phyloP scores from a whole-genome alignment of 2,888 invertebrate species.

The Margaritifera margaritifera region DNA sequence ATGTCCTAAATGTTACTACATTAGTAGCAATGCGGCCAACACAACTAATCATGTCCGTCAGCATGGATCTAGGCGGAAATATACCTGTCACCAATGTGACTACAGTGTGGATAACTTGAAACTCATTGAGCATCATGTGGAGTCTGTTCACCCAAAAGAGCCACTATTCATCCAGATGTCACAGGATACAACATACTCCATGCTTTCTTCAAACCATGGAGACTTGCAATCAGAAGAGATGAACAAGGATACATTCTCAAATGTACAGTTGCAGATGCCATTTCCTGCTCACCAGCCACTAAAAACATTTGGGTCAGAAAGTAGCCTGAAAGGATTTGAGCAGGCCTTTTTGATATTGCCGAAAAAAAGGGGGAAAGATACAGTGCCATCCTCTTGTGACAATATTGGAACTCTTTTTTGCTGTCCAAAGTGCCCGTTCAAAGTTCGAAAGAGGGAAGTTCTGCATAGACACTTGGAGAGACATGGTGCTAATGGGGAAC shows the following conservation, averaged over 20 bases:
- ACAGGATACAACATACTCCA: slow-evolving; percentile 13
- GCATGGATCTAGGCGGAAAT: slow-evolving; percentile 52
- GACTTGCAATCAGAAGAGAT: slow-evolving; percentile 27
- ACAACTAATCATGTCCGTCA: slow-evolving; percentile 54
- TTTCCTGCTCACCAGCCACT: too few relatives aligned
- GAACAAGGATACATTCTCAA: slow-evolving; percentile 6
- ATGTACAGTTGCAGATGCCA: too few relatives aligned
- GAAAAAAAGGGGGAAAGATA: too few relatives aligned
- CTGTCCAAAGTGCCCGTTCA: slow-evolving; percentile 51
- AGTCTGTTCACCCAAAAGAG: slow-evolving; percentile 47
- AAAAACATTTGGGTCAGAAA: too few relatives aligned
- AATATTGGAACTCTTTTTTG: slow-evolving; percentile 5
- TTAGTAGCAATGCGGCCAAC: slow-evolving; percentile 54
- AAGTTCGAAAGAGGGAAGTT: slow-evolving; percentile 29
- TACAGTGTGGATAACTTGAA: slow-evolving; percentile 59
- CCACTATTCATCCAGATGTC: slow-evolving; percentile 32
- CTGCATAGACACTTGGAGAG: slow-evolving; percentile 39
- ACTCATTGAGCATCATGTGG: slow-evolving; percentile 55
- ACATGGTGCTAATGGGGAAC: slow-evolving; percentile 35
- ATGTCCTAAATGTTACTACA: slow-evolving; percentile 74
- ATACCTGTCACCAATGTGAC: slow-evolving; percentile 59
- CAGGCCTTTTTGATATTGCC: too few relatives aligned
- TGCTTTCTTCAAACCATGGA: slow-evolving; percentile 11
- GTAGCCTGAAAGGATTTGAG: too few relatives aligned
- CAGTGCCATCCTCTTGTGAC: too few relatives aligned